Evolutionary conservation across 2,888 invertebrate genomes (phyloP).

Genomic region (Drosophila imparisetae): DNA sequence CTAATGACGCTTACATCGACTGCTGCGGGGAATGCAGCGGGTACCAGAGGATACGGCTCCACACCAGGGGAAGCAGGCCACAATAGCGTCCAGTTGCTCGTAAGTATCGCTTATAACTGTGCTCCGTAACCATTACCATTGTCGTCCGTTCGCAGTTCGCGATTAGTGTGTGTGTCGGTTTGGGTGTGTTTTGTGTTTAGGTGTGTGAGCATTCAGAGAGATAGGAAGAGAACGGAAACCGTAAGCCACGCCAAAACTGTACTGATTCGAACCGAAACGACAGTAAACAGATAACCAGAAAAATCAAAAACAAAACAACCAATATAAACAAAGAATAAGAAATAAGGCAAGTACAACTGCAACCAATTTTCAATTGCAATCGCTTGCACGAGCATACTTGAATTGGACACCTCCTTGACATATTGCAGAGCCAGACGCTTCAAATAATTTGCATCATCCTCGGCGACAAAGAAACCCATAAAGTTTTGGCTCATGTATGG

Average conservation of each 20-base stretch:
- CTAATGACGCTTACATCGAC: constrained; percentile 86
- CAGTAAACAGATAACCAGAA: constrained; percentile 51
- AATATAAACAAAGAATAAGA: constrained; percentile 25
- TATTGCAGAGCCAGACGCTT: constrained; percentile 92
- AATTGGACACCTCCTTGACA: constrained; percentile 91
- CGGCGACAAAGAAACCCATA: constrained; percentile 95
- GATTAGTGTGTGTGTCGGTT: background rate
- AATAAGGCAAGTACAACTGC: constrained; percentile 27
- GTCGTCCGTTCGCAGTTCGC: constrained; percentile 38
- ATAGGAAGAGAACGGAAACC: constrained; percentile 64
- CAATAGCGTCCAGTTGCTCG: constrained; percentile 90
- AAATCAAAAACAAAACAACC: constrained; percentile 37
- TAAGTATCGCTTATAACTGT: constrained; percentile 87
- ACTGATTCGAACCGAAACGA: constrained; percentile 38
- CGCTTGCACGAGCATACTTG: constrained; percentile 86
- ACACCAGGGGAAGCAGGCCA: constrained; percentile 92
- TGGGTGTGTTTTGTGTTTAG: constrained; percentile 27
- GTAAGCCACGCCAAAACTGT: constrained; percentile 68
- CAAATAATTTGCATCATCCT: constrained; percentile 92
- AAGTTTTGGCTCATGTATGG: constrained; percentile 94
- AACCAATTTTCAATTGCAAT: constrained; percentile 42
- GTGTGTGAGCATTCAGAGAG: constrained; percentile 53
- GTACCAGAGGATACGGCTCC: constrained; percentile 86
- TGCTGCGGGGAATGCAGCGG: constrained; percentile 87
- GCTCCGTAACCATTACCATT: constrained; percentile 31